These are phyloP conservation scores for Alligator sinensis DNA, from an alignment of 2,113 vertebrate genomes.

Conservation along the genomic window DNA sequence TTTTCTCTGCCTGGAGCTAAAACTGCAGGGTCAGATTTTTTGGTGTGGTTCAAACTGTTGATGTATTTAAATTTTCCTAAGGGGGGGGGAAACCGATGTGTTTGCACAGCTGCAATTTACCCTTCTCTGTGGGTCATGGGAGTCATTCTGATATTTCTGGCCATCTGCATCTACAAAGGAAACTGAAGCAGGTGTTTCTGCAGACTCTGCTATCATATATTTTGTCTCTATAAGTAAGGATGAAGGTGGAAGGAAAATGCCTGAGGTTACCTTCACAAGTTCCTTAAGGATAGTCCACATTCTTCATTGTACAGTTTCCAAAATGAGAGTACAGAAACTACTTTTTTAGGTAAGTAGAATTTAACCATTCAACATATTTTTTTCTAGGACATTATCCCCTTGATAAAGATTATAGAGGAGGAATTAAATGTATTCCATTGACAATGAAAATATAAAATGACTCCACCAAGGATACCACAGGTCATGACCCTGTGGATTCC, in stretches of 20 bases:
- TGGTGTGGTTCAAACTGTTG: not conserved
- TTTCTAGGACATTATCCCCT: not conserved
- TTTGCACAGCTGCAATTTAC: not conserved
- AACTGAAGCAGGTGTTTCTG: not conserved
- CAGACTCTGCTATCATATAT: not conserved
- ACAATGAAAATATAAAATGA: not conserved
- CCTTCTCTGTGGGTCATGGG: not conserved
- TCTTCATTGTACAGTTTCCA: not conserved
- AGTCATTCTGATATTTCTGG: slow-evolving; percentile 3
- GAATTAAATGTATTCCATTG: not conserved
- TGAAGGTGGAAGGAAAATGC: not conserved
- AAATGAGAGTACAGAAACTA: not conserved
- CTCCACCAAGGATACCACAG: not conserved
- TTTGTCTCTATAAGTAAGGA: not conserved
- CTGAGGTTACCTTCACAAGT: not conserved
- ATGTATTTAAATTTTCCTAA: not conserved
- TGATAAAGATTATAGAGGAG: not conserved
- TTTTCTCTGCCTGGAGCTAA: not conserved
- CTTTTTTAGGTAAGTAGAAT: not conserved
- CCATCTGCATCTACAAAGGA: not conserved
- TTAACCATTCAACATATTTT: not conserved
- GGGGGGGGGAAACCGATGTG: not conserved
- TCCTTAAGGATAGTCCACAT: not conserved
- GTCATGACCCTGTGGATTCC: not conserved
- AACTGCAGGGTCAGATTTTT: not conserved